Evolutionary conservation across 2,113 vertebrate species (phyloP).

Genomic region (Lampris megalopsis): DNA sequence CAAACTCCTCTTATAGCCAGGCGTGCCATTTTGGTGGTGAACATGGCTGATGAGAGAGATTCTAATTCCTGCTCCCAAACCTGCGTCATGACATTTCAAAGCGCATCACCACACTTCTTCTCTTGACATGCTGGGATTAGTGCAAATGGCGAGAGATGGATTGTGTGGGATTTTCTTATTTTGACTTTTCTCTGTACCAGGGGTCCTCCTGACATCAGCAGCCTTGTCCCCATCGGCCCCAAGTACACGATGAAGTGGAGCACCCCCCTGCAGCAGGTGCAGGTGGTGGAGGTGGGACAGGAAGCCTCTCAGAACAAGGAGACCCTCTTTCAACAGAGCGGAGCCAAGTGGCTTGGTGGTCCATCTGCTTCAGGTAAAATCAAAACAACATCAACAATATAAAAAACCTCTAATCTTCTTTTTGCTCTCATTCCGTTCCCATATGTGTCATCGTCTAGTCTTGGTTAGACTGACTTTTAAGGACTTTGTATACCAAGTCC

Average conservation of each 20-base stretch:
- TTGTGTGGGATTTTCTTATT: not conserved
- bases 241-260: conserved; percentile 97
- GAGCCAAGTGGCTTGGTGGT: conserved; percentile 71
- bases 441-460: conserved; percentile 19
- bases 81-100: conserved; percentile 42
- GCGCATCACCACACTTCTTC: conserved; percentile 11
- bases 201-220: conserved; percentile 91
- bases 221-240: conserved; percentile 92
- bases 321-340: conserved; percentile 81
- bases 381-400: not conserved
- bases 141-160: conserved; percentile 5
- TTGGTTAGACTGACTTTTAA: conserved; percentile 36
- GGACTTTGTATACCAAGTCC: too few species aligned
- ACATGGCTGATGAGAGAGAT: conserved; percentile 53
- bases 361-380: conserved; percentile 68
- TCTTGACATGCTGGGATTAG: not conserved
- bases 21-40: conserved; percentile 44
- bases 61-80: conserved; percentile 47
- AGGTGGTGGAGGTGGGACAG: conserved; percentile 93
- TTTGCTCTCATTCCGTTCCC: conserved; percentile 3
- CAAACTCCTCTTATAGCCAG: conserved; percentile 64
- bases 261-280: conserved; percentile 90
- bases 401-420: not conserved
- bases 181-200: conserved; percentile 57
- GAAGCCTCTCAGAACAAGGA: conserved; percentile 87